These are phyloP conservation scores for mouse (Mus musculus) DNA, from an alignment of 2,113 vertebrate species.

Conservation along the genomic window GRCm39 chrX:139505501-139506000, in stretches of 20 bases:
- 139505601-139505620: constrained; percentile 25
- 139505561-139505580: constrained; percentile 31
- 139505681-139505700: constrained; percentile 19
- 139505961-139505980: neutral
- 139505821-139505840: neutral
- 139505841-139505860: neutral
- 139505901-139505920: neutral
- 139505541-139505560: neutral
- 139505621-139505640: constrained; percentile 17
- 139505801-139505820: neutral
- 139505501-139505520: constrained; percentile 17
- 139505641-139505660: constrained; percentile 34
- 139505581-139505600: constrained; percentile 25
- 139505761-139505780: neutral
- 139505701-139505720: constrained; percentile 14
- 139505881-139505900: neutral
- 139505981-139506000: neutral
- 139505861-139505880: neutral
- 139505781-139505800: neutral
- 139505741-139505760: no score
- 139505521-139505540: constrained; percentile 33
- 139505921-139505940: no score
- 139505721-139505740: neutral
- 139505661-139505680: constrained; percentile 46
- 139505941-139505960: neutral